Conservation (phyloP, 64 coral and sea anemone species). For the Anthopleura sola region DNA sequence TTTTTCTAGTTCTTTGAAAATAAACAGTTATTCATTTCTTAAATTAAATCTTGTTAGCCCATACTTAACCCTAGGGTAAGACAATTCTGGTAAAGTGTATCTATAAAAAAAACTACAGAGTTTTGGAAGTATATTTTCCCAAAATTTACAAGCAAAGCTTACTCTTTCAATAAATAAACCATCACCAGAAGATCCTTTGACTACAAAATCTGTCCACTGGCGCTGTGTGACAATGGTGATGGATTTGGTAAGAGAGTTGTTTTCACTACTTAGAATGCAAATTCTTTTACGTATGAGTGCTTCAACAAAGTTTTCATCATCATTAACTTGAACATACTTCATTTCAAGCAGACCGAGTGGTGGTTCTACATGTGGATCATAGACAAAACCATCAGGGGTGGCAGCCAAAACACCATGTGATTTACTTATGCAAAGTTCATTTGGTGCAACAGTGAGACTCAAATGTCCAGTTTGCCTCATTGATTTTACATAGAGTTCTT, state of each 20-base stretch:
- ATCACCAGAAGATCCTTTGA: conserved; percentile 10
- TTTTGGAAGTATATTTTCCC: too few species aligned
- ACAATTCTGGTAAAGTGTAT: neutral
- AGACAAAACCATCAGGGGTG: conserved; percentile 32
- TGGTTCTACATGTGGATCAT: neutral
- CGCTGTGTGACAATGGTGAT: conserved; percentile 44
- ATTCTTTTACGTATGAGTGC: conserved; percentile 40
- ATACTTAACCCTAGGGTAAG: conserved; percentile 2
- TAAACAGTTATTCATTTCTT: neutral
- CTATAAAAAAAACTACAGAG: neutral
- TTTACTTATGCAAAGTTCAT: conserved; percentile 36
- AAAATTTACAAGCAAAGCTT: neutral
- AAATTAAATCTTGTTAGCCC: neutral
- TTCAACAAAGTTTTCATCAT: conserved; percentile 8
- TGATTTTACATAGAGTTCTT: neutral
- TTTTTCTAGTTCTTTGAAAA: too few species aligned
- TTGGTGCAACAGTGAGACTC: conserved; percentile 15
- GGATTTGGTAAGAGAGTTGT: conserved; percentile 40
- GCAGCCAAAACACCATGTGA: conserved; percentile 45
- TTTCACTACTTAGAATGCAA: conserved; percentile 19
- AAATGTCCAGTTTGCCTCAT: conserved; percentile 25
- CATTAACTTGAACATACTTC: conserved; percentile 20
- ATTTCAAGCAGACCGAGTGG: conserved; percentile 33
- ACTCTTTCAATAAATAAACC: neutral
- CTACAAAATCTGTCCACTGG: conserved; percentile 54